phyloP scores from a whole-genome alignment of 2,888 invertebrate genomes.

The Dolomedes plantarius region DNA sequence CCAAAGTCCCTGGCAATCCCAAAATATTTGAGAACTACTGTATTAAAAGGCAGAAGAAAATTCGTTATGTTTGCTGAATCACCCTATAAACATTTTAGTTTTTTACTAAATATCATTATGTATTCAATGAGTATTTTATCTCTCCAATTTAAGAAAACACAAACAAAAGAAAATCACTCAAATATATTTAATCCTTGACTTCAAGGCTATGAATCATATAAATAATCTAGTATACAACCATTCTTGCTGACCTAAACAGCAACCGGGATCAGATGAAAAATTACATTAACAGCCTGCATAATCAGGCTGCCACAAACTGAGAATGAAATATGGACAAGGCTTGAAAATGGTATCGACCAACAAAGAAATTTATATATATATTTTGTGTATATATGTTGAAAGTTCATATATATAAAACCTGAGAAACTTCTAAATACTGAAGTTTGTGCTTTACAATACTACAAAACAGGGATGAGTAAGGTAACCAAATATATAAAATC shows the following conservation, averaged over 20 bases:
- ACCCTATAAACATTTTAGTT: too few relatives aligned
- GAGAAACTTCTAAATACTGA: slow-evolving; percentile 70
- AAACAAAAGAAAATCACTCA: slow-evolving; percentile 60
- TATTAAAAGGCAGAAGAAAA: too few relatives aligned
- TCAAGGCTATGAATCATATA: slow-evolving; percentile 64
- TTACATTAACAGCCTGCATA: slow-evolving; percentile 33
- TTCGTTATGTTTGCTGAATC: too few relatives aligned
- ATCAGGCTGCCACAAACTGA: slow-evolving; percentile 27
- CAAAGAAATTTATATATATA: too few relatives aligned
- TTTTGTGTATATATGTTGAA: too few relatives aligned
- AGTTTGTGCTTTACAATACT: slow-evolving; percentile 61
- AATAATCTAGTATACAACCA: slow-evolving; percentile 66
- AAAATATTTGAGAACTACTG: too few relatives aligned
- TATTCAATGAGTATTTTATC: too few relatives aligned
- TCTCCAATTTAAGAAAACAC: too few relatives aligned
- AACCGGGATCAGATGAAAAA: slow-evolving; percentile 66
- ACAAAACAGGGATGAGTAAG: slow-evolving; percentile 48
- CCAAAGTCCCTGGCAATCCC: too few relatives aligned
- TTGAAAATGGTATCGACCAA: slow-evolving; percentile 41
- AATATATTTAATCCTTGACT: slow-evolving; percentile 64
- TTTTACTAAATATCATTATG: too few relatives aligned
- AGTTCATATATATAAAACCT: slow-evolving; percentile 70
- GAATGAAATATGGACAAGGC: slow-evolving; percentile 64
- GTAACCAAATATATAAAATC: slow-evolving; percentile 32
- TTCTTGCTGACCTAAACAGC: slow-evolving; percentile 59